phyloP scores from a whole-genome alignment of 2,113 vertebrate species.

The Picathartes gymnocephalus region DNA sequence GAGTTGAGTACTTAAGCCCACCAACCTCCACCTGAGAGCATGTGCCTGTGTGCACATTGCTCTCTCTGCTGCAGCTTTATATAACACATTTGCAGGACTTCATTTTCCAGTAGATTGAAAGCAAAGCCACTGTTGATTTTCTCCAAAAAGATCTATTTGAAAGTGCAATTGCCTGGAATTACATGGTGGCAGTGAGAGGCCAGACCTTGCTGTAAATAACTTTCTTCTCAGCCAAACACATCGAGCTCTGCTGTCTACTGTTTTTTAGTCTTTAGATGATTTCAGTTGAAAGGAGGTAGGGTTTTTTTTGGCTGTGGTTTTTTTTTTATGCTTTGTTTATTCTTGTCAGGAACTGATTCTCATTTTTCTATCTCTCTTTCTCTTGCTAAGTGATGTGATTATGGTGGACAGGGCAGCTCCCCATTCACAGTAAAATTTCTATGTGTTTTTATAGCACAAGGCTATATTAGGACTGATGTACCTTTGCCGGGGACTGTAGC shows the following conservation, averaged over 20 bases:
- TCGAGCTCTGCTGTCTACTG: neutral
- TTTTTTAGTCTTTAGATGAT: slow-evolving; percentile 1
- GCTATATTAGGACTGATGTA: neutral
- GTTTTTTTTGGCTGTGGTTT: neutral
- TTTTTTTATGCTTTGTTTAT: neutral
- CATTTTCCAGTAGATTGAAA: slow-evolving; percentile 78
- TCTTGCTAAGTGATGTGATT: neutral
- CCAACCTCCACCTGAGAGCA: neutral
- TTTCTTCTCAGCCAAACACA: slow-evolving; percentile 55
- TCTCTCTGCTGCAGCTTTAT: slow-evolving; percentile 39
- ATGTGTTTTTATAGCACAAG: neutral
- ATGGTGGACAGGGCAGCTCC: neutral
- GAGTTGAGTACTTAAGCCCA: neutral
- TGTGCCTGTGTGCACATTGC: neutral
- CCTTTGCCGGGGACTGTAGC: neutral
- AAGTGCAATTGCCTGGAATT: slow-evolving; percentile 79
- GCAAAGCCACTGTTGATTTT: slow-evolving; percentile 72
- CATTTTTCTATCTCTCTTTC: neutral
- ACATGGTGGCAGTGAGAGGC: slow-evolving; percentile 68
- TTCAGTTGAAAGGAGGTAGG: neutral
- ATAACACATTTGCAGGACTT: slow-evolving; percentile 65
- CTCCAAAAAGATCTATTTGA: slow-evolving; percentile 73
- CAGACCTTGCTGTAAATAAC: slow-evolving; percentile 75
- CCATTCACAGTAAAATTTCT: neutral
- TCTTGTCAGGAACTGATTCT: neutral